Conservation (phyloP, 1,140 invertebrate genomes). For the Chymomyza costata region DNA sequence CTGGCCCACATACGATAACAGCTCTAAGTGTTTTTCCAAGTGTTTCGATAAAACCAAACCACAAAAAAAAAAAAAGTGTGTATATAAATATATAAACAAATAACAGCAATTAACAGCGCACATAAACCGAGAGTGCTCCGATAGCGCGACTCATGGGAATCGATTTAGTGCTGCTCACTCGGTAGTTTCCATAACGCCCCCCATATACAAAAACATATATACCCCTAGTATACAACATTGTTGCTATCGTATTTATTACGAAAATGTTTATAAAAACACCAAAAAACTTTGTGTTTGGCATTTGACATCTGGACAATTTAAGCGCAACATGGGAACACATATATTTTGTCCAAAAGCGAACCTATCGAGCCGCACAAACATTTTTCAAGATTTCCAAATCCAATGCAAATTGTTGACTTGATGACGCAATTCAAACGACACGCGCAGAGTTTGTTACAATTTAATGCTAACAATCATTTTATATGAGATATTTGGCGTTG, state of each 20-base stretch:
- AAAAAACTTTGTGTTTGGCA: slow-evolving; percentile 1
- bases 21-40: slow-evolving; percentile 36
- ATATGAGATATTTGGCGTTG: slow-evolving; percentile 6
- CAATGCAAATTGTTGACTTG: background rate
- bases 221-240: slow-evolving; percentile 10
- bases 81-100: slow-evolving; percentile 26
- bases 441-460: slow-evolving; percentile 9
- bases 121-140: slow-evolving; percentile 17
- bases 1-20: slow-evolving; percentile 27
- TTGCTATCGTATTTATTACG: too few relatives aligned
- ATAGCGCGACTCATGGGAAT: slow-evolving; percentile 32
- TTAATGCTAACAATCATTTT: slow-evolving; percentile 15
- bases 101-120: slow-evolving; percentile 35
- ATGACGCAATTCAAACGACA: slow-evolving; percentile 8
- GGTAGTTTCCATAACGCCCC: slow-evolving; percentile 34
- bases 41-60: slow-evolving; percentile 28
- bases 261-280: background rate
- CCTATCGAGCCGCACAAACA: too few relatives aligned
- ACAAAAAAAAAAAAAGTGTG: too few relatives aligned
- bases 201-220: slow-evolving; percentile 24
- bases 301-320: too few relatives aligned
- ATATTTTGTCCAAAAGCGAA: too few relatives aligned
- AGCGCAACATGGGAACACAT: too few relatives aligned
- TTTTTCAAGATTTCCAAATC: too few relatives aligned
- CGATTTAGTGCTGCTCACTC: slow-evolving; percentile 17